Evolutionary conservation across 1,140 invertebrate genomes (phyloP).

Genomic region (Cherax destructor): DNA sequence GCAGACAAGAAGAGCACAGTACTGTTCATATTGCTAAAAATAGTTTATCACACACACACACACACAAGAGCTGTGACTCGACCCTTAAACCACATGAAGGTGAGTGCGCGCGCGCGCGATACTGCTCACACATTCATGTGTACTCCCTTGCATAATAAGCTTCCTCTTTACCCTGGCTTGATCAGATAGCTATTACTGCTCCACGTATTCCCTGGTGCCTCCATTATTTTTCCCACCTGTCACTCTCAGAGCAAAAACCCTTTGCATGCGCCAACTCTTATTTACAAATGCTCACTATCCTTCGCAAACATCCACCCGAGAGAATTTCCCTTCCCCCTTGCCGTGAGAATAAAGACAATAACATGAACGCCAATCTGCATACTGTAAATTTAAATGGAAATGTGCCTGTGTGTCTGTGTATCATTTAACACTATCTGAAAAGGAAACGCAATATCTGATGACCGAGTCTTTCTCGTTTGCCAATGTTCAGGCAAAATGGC

Average conservation of each 20-base stretch:
- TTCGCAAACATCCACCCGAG: not conserved
- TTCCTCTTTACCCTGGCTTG: not conserved
- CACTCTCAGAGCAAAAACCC: not conserved
- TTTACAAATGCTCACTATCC: not conserved
- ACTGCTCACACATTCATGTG: no score
- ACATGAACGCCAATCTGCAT: not conserved
- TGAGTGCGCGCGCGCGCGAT: no score
- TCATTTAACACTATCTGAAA: no score
- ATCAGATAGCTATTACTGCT: constrained; percentile 1
- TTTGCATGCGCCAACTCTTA: not conserved
- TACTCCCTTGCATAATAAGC: not conserved
- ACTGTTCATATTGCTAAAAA: no score
- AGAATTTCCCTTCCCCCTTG: not conserved
- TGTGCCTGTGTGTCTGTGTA: no score
- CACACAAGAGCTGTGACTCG: no score
- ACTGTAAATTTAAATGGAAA: not conserved
- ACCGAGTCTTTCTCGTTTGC: no score
- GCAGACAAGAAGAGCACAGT: no score
- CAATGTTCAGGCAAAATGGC: no score
- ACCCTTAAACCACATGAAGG: no score
- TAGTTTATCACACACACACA: no score
- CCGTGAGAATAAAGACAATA: not conserved
- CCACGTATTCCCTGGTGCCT: not conserved
- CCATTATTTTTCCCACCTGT: not conserved
- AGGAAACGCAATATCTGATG: no score